Conservation (phyloP, 2,797 vertebrate species). For the Tamandua tetradactyla region DNA sequence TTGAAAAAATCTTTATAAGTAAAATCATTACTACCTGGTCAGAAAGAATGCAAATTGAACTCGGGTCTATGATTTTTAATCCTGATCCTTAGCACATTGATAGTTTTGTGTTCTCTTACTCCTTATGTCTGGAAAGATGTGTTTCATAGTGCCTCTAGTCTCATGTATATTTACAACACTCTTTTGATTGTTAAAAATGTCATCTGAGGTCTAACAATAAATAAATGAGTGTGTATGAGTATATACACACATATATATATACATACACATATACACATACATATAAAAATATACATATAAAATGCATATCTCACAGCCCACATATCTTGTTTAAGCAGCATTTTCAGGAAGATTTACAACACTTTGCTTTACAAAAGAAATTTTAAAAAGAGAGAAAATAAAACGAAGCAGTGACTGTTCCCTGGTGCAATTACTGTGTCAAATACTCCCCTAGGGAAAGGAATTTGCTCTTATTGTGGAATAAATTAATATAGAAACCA, state of each 20-base stretch:
- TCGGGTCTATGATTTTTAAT: not conserved
- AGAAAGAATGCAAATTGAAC: not conserved
- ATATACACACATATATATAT: not conserved
- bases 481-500: slow-evolving; percentile 79
- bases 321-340: slow-evolving; percentile 48
- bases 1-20: not conserved
- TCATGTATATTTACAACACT: not conserved
- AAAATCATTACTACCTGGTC: not conserved
- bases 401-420: slow-evolving; percentile 70
- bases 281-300: not conserved
- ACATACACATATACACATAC: not conserved
- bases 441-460: slow-evolving; percentile 75
- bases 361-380: slow-evolving; percentile 75
- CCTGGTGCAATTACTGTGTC: slow-evolving; percentile 73
- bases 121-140: not conserved
- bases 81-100: not conserved
- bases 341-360: slow-evolving; percentile 68
- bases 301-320: not conserved
- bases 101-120: not conserved
- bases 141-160: not conserved
- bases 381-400: slow-evolving; percentile 73
- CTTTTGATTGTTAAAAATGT: slow-evolving; percentile 4
- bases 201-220: slow-evolving; percentile 1
- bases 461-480: slow-evolving; percentile 78
- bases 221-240: not conserved